phyloP scores from a whole-genome alignment of 2,888 invertebrate genomes.

The Operophtera brumata region DNA sequence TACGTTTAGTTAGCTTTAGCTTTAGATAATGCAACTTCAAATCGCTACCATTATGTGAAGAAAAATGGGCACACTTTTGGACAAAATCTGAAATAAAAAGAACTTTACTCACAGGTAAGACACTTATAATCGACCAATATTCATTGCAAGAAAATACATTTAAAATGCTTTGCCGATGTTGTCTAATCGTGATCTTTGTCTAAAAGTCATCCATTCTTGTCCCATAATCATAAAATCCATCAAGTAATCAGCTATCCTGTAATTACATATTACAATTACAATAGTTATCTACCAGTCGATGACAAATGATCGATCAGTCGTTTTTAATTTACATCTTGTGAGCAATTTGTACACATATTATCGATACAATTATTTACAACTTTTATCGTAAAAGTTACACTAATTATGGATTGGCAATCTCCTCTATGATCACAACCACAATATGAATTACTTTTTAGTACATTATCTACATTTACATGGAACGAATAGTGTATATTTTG shows the following conservation, averaged over 20 bases:
- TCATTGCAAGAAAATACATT: neutral
- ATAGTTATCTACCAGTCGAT: constrained; percentile 70
- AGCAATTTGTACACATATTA: constrained; percentile 80
- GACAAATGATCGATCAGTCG: constrained; percentile 76
- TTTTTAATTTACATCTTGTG: constrained; percentile 75
- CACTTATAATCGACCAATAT: neutral
- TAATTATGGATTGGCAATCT: constrained; percentile 75
- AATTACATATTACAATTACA: constrained; percentile 28
- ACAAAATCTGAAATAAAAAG: neutral
- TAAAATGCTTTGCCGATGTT: neutral
- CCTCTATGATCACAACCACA: constrained; percentile 78
- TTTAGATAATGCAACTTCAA: too few species aligned
- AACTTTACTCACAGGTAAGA: too few species aligned
- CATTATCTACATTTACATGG: constrained; percentile 37
- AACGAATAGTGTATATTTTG: constrained; percentile 25
- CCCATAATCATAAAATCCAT: constrained; percentile 14
- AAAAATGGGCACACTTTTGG: constrained; percentile 19
- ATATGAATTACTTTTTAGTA: constrained; percentile 48
- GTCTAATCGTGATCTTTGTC: neutral
- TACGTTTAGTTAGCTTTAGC: too few species aligned
- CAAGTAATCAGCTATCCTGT: constrained; percentile 28
- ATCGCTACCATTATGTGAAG: too few species aligned
- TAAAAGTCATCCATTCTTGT: constrained; percentile 16
- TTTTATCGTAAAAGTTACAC: constrained; percentile 48
- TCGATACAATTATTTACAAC: constrained; percentile 68